A percentile compares a stretch with the other conserved stretches of the same genome.
Conservation (phyloP, 92 coral and sea anemone species). For the Parazoanthus darwini region DNA sequence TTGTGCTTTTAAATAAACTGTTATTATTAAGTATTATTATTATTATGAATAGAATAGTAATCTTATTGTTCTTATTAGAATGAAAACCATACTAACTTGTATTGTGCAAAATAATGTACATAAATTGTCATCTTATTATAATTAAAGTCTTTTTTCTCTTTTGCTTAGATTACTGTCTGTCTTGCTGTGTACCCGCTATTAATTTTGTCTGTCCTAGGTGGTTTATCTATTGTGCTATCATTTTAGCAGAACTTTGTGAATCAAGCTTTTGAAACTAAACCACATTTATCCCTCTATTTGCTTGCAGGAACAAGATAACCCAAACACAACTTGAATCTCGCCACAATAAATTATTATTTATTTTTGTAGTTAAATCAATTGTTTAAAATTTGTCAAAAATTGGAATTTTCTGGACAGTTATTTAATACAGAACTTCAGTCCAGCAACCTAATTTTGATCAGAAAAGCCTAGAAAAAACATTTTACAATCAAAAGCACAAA, state of each 20-base stretch:
- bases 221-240: background rate
- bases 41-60: no score
- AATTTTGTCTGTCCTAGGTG: background rate
- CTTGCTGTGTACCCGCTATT: background rate
- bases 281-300: background rate
- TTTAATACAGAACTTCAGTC: background rate
- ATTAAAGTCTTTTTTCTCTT: no score
- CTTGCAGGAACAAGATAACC: conserved; percentile 28
- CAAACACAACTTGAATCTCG: background rate
- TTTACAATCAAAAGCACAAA: background rate
- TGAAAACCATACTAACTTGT: no score
- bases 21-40: no score
- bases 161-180: no score
- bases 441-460: background rate
- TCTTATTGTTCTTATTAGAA: no score
- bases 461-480: background rate
- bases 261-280: background rate
- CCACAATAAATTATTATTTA: background rate
- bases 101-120: no score
- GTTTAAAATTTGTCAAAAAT: background rate
- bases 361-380: background rate
- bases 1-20: no score
- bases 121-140: no score
- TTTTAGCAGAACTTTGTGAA: background rate
- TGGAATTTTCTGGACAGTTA: background rate